Evolutionary conservation across 2,797 vertebrate genomes (phyloP).

Genomic region (Synaphobranchus kaupii): DNA sequence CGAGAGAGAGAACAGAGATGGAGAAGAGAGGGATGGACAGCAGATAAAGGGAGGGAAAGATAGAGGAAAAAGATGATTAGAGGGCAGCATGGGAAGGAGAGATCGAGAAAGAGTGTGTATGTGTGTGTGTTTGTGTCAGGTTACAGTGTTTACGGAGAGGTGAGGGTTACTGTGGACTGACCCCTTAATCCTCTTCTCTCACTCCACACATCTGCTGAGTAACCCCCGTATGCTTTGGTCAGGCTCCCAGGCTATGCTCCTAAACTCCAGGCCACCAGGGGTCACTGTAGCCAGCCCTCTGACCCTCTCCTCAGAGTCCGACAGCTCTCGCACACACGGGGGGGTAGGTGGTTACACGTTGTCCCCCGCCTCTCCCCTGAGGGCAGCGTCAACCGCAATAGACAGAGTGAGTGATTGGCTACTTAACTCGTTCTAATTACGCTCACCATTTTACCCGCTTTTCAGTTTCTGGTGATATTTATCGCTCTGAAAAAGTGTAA

Average conservation of each 20-base stretch:
- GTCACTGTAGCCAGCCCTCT: slow-evolving; percentile 7
- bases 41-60: slow-evolving; percentile 50
- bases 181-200: slow-evolving; percentile 14
- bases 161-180: background rate
- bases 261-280: slow-evolving; percentile 11
- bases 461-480: background rate
- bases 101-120: slow-evolving; percentile 41
- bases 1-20: background rate
- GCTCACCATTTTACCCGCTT: background rate
- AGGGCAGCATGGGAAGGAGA: slow-evolving; percentile 20
- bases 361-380: background rate
- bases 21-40: background rate
- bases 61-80: slow-evolving; percentile 56
- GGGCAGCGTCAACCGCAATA: background rate
- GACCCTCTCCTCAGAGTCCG: background rate
- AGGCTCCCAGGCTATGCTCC: background rate
- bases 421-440: background rate
- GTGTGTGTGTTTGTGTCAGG: background rate
- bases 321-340: background rate
- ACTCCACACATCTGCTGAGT: slow-evolving; percentile 12
- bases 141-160: slow-evolving; percentile 12
- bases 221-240: slow-evolving; percentile 1
- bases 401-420: background rate
- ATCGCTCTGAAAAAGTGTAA: background rate
- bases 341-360: background rate